Conservation (phyloP, 2,113 vertebrate genomes). For the Clupea harengus region DNA sequence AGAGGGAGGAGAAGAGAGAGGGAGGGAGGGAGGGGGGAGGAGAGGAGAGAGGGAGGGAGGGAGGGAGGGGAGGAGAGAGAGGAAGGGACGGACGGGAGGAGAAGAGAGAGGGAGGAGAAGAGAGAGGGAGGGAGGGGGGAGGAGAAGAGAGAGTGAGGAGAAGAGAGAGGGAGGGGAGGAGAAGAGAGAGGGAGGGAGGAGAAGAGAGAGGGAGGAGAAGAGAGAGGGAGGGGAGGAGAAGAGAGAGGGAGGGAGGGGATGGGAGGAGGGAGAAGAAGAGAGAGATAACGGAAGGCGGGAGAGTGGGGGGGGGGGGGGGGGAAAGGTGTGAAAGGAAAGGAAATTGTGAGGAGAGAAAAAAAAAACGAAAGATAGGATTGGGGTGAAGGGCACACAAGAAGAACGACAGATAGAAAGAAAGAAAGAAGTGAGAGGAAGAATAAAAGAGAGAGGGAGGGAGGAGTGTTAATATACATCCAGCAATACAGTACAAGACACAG, state of each 20-base stretch:
- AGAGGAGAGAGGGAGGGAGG: background rate
- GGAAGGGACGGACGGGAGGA: constrained; percentile 32
- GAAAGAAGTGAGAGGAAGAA: constrained; percentile 33
- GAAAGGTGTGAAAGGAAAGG: background rate
- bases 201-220: too few species aligned
- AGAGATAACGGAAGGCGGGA: background rate
- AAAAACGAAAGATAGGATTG: constrained; percentile 21
- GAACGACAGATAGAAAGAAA: background rate
- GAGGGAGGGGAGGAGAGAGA: constrained; percentile 43
- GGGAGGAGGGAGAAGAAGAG: too few species aligned
- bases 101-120: constrained; percentile 20
- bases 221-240: too few species aligned
- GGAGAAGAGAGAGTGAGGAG: too few species aligned
- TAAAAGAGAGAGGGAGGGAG: constrained; percentile 36
- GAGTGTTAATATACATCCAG: constrained; percentile 60
- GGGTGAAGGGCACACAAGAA: background rate
- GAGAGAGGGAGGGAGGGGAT: too few species aligned
- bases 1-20: constrained; percentile 21
- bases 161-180: too few species aligned
- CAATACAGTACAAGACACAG: constrained; percentile 41
- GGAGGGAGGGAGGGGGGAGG: constrained; percentile 22
- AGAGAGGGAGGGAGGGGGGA: too few species aligned
- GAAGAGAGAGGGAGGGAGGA: too few species aligned
- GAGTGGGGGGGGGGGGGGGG: background rate
- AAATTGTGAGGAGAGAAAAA: background rate